Conservation (phyloP, 2,888 invertebrate species). For the Pollenia angustigena region DNA sequence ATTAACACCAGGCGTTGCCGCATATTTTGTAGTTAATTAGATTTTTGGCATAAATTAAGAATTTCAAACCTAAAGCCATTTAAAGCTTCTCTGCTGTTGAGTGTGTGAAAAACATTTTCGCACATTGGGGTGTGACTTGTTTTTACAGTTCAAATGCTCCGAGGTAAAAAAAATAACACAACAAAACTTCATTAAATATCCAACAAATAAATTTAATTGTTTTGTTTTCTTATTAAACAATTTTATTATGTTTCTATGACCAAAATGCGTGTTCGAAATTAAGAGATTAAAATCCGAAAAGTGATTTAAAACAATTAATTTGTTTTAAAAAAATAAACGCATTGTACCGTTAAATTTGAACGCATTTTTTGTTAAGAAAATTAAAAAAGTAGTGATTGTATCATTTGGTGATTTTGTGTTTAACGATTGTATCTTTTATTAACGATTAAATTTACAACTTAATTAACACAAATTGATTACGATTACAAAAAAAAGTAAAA, state of each 20-base stretch:
- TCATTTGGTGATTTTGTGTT: background rate
- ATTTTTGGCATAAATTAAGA: background rate
- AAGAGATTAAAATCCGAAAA: slow-evolving; percentile 17
- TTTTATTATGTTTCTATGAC: background rate
- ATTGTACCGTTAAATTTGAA: slow-evolving; percentile 23
- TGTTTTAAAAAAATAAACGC: slow-evolving; percentile 4
- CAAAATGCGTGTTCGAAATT: slow-evolving; percentile 8
- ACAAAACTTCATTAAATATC: slow-evolving; percentile 1
- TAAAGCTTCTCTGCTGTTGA: background rate
- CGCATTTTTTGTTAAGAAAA: background rate
- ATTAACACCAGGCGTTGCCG: background rate
- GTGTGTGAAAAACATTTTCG: slow-evolving; percentile 16
- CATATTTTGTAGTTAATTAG: background rate
- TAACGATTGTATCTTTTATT: background rate
- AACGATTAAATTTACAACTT: slow-evolving; percentile 33
- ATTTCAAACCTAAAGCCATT: background rate
- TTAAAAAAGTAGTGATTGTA: background rate
- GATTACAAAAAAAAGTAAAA: background rate
- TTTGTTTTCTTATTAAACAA: background rate
- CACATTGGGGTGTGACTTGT: slow-evolving; percentile 29
- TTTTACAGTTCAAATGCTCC: background rate
- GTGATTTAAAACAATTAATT: background rate
- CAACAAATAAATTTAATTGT: slow-evolving; percentile 10
- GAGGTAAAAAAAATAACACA: background rate
- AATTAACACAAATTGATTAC: slow-evolving; percentile 50